phyloP scores from a whole-genome alignment of 2,888 invertebrate genomes.

The Syrphus vitripennis region DNA sequence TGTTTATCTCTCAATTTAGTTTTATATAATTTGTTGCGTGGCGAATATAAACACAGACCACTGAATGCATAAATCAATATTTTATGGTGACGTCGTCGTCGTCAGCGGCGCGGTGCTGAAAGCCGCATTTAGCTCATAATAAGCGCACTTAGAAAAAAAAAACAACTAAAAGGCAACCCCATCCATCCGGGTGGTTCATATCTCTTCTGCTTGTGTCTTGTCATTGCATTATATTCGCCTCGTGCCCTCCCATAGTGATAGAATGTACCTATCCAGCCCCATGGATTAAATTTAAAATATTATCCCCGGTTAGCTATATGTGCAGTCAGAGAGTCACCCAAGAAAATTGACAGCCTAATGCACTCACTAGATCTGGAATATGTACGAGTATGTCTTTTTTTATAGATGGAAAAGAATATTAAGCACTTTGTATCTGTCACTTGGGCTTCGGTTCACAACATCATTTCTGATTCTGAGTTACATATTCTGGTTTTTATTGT shows the following conservation, averaged over 20 bases:
- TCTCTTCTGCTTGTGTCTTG: background rate
- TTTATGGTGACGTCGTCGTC: conserved; percentile 56
- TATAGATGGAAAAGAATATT: conserved; percentile 2
- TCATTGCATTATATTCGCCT: background rate
- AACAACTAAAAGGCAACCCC: conserved; percentile 43
- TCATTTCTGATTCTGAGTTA: background rate
- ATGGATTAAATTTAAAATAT: conserved; percentile 56
- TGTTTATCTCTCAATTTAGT: conserved; percentile 64
- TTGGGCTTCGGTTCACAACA: conserved; percentile 20
- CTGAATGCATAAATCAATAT: conserved; percentile 56
- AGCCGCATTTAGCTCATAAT: conserved; percentile 67
- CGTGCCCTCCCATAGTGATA: background rate
- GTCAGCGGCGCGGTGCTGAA: conserved; percentile 35
- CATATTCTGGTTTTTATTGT: conserved; percentile 53
- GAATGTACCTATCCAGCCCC: background rate
- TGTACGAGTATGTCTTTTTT: background rate
- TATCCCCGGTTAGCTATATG: conserved; percentile 22
- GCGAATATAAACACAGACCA: conserved; percentile 64
- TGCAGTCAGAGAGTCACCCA: conserved; percentile 23
- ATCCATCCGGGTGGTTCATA: conserved; percentile 56
- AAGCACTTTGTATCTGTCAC: conserved; percentile 33
- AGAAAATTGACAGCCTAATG: conserved; percentile 58
- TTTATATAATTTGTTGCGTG: conserved; percentile 63
- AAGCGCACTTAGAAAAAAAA: conserved; percentile 51
- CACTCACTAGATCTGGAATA: conserved; percentile 22